Evolutionary conservation across 2,888 invertebrate species (phyloP).

Genomic region (Brachylomia viminalis): DNA sequence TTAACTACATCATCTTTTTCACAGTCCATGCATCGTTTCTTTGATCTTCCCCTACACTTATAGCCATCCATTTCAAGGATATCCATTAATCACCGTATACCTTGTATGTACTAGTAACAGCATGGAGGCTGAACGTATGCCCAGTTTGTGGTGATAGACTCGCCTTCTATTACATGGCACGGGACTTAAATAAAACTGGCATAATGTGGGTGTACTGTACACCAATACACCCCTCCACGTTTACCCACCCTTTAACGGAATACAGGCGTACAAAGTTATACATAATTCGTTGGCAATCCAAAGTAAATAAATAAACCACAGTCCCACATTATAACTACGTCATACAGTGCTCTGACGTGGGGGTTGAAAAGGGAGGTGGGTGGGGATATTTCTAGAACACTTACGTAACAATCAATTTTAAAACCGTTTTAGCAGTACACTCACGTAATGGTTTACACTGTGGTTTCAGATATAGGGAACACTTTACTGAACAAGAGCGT

Average conservation of each 20-base stretch:
- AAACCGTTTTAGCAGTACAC: slow-evolving; percentile 5
- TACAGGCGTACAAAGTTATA: background rate
- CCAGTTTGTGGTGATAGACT: background rate
- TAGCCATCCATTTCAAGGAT: background rate
- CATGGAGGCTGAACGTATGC: background rate
- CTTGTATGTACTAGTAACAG: background rate
- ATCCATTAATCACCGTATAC: background rate
- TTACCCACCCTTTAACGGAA: background rate
- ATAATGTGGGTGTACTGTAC: background rate
- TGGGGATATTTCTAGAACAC: slow-evolving; percentile 31
- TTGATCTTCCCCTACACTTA: no score
- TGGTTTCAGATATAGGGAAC: background rate
- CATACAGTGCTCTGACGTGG: slow-evolving; percentile 9
- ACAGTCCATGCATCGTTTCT: no score
- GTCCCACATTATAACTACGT: slow-evolving; percentile 13
- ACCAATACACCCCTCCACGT: background rate
- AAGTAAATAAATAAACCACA: slow-evolving; percentile 14
- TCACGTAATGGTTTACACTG: background rate
- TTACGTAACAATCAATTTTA: slow-evolving; percentile 19
- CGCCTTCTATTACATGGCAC: background rate
- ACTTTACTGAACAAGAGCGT: background rate
- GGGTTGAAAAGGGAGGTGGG: slow-evolving; percentile 4
- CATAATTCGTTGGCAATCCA: slow-evolving; percentile 2
- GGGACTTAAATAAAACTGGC: background rate
- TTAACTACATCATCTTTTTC: no score